These are phyloP conservation scores for Poecilobothrus nobilitatus DNA, from an alignment of 2,888 invertebrate genomes.

Conservation along the genomic window DNA sequence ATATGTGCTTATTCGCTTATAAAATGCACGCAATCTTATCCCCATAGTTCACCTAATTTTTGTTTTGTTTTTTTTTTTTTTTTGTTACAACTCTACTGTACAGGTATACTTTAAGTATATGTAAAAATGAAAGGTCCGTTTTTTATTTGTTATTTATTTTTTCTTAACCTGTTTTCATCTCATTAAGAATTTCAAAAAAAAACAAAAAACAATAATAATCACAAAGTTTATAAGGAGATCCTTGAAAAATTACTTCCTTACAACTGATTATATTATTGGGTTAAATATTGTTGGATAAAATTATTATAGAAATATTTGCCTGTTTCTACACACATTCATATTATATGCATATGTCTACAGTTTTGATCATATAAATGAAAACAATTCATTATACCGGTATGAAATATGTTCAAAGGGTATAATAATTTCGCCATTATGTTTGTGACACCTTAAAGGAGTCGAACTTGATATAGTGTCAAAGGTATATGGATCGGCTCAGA, in stretches of 20 bases:
- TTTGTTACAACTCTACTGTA: background rate
- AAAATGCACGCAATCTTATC: background rate
- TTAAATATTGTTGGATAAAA: background rate
- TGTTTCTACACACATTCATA: too few relatives aligned
- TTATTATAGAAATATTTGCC: too few relatives aligned
- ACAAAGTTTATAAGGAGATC: background rate
- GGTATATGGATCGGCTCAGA: too few relatives aligned
- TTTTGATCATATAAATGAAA: too few relatives aligned
- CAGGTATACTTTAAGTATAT: background rate
- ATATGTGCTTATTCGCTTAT: background rate
- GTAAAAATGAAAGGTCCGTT: background rate
- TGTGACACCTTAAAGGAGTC: too few relatives aligned
- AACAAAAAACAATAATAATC: background rate
- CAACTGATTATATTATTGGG: background rate
- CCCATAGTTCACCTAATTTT: background rate
- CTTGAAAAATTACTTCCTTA: background rate
- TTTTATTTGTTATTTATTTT: too few relatives aligned
- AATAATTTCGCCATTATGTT: too few relatives aligned
- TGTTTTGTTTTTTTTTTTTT: too few relatives aligned
- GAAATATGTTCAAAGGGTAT: too few relatives aligned
- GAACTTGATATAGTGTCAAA: too few relatives aligned
- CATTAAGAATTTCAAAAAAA: background rate
- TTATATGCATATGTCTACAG: too few relatives aligned
- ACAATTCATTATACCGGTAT: too few relatives aligned
- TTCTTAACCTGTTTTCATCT: slow-evolving; percentile 1